A percentile compares a stretch with the other conserved stretches of the same genome.
phyloP scores from a whole-genome alignment of 2,113 vertebrate genomes.

The Chionis minor region DNA sequence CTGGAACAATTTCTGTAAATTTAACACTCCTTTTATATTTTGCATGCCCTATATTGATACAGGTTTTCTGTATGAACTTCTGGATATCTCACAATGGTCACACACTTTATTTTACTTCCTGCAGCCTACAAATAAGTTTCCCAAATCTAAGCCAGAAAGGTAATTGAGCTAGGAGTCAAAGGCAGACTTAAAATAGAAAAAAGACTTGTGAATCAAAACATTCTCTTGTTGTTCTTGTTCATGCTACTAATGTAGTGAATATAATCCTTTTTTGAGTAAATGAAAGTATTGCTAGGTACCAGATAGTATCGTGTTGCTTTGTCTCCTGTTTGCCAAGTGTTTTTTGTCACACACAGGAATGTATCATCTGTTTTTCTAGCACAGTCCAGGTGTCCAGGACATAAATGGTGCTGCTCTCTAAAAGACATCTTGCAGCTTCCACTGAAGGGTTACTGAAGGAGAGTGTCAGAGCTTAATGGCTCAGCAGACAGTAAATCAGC shows the following conservation, averaged over 20 bases:
- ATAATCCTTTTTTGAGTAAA: not conserved
- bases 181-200: not conserved
- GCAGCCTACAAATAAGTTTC: not conserved
- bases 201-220: not conserved
- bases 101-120: not conserved
- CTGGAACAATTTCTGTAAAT: not conserved
- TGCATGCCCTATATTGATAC: not conserved
- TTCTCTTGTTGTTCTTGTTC: not conserved
- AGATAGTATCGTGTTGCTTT: not conserved
- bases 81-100: not conserved
- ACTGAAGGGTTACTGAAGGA: not conserved
- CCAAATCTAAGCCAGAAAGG: not conserved
- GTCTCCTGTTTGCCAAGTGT: not conserved
- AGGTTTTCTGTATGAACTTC: not conserved
- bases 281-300: not conserved
- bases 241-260: not conserved
- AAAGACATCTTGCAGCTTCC: not conserved
- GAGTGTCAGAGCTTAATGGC: not conserved
- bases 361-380: not conserved
- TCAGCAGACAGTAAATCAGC: conserved; percentile 13
- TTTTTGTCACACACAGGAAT: not conserved
- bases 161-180: not conserved
- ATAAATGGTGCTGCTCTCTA: not conserved
- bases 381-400: not conserved
- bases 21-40: not conserved